phyloP scores from a whole-genome alignment of 2,888 invertebrate species.

The Drepanosiphum platanoidis region DNA sequence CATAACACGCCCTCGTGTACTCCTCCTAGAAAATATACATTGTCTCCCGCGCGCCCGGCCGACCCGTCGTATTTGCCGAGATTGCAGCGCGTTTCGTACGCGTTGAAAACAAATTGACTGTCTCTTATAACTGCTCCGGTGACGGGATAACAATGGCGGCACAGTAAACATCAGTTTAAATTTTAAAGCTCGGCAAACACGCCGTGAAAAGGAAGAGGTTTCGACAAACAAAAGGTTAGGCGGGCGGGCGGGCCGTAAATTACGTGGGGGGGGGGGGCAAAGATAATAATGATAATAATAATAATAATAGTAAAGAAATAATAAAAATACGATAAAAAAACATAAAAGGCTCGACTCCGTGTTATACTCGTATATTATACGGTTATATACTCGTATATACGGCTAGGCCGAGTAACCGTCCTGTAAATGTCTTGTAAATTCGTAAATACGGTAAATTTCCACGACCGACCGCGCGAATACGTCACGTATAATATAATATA shows the following conservation, averaged over 20 bases:
- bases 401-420: neutral
- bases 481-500: neutral
- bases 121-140: conserved; percentile 26
- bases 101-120: conserved; percentile 52
- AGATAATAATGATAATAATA: conserved; percentile 19
- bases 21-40: neutral
- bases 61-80: conserved; percentile 2
- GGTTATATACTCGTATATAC: neutral
- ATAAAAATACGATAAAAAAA: conserved; percentile 24
- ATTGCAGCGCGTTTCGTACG: conserved; percentile 4
- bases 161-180: conserved; percentile 34
- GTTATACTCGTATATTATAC: neutral
- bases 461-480: neutral
- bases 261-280: neutral
- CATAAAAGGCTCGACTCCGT: neutral
- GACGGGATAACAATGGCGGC: conserved; percentile 47
- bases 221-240: conserved; percentile 44
- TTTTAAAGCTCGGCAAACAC: conserved; percentile 47
- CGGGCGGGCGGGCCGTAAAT: neutral
- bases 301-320: neutral
- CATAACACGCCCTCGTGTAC: neutral
- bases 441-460: conserved; percentile 4
- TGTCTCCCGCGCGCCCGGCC: no score
- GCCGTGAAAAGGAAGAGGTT: conserved; percentile 28
- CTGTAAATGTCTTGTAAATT: conserved; percentile 20